A percentile compares a stretch with the other conserved stretches of the same genome.
phyloP scores from a whole-genome alignment of 2,797 vertebrate species.

The Parauchenoglanis punctatus region DNA sequence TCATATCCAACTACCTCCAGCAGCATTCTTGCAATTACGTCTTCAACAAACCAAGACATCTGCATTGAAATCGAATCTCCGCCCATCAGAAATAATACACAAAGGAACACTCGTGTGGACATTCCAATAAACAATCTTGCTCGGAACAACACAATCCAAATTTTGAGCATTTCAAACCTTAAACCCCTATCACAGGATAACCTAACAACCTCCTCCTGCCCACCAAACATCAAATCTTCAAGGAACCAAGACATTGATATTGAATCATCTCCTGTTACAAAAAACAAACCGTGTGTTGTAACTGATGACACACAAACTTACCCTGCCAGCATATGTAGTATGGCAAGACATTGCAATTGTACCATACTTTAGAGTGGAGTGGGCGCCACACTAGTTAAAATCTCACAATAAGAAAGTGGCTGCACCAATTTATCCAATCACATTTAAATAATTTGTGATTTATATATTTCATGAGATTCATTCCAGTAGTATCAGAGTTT shows the following conservation, averaged over 20 bases:
- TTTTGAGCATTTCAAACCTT: not conserved
- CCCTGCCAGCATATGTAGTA: too few species aligned
- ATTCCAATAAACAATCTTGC: not conserved
- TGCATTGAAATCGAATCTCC: not conserved
- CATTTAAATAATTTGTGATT: not conserved
- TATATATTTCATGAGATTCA: not conserved
- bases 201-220: not conserved
- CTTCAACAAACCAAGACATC: not conserved
- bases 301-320: not conserved
- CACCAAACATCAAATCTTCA: not conserved
- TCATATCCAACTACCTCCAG: too few species aligned
- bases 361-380: not conserved
- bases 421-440: not conserved
- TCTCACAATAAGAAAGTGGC: not conserved
- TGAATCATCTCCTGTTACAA: not conserved
- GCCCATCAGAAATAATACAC: not conserved
- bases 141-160: too few species aligned
- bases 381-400: not conserved
- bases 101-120: not conserved
- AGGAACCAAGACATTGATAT: not conserved
- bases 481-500: too few species aligned
- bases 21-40: not conserved
- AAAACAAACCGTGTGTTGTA: not conserved
- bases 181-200: not conserved
- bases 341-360: too few species aligned